Conservation (phyloP, 2,113 vertebrate species). For the Axis porcinus region DNA sequence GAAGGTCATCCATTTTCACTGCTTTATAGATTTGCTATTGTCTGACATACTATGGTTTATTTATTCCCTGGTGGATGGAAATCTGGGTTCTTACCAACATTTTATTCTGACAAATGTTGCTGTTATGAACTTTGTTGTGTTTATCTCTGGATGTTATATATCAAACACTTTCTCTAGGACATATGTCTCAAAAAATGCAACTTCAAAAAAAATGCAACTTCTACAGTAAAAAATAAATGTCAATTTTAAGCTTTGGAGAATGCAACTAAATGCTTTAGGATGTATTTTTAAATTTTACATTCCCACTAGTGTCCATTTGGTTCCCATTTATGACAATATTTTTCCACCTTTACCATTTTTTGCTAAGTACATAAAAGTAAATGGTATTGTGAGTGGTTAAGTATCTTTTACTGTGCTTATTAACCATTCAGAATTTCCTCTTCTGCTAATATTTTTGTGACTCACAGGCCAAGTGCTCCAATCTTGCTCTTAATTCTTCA, state of each 20-base stretch:
- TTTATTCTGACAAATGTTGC: neutral
- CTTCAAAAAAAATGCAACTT: neutral
- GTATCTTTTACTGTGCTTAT: neutral
- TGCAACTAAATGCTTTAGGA: neutral
- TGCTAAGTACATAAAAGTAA: neutral
- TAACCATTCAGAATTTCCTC: neutral
- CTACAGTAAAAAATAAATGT: neutral
- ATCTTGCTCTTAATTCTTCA: neutral
- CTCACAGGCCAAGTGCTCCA: neutral
- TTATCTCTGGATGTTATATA: neutral
- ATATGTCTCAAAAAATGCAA: neutral
- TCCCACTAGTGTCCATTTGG: neutral
- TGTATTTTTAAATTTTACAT: neutral
- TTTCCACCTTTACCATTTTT: neutral
- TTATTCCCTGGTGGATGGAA: neutral
- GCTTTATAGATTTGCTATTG: neutral
- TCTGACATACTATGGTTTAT: neutral
- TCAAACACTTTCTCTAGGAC: neutral
- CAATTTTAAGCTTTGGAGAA: neutral
- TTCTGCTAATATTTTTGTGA: neutral
- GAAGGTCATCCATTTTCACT: neutral
- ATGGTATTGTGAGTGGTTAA: neutral
- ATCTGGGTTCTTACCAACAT: neutral
- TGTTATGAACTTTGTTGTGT: neutral
- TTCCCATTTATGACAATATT: neutral